Base-by-base conservation (phyloP, 2,797 vertebrate species). In the Siniperca obscura region DNA sequence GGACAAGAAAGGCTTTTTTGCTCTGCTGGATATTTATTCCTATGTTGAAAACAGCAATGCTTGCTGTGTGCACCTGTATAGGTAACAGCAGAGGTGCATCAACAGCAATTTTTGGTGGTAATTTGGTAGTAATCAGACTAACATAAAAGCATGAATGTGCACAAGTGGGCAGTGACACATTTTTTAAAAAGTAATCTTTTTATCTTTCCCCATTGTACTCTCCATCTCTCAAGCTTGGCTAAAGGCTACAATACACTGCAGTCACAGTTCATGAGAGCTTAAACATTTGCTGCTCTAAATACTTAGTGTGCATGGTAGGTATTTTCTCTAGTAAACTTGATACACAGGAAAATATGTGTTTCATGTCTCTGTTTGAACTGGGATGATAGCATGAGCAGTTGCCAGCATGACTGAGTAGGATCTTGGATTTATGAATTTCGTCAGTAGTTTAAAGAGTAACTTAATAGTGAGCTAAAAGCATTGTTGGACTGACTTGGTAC, bases 1-100 rank as follows among this genome's bases (percentile, higher is more conserved):
- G 86, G 83, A 82, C 84, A 80, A 80, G 69, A 79, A 62, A 82
- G 67, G 60, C 57, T 86, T 85, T 78, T 83, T 82, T 72, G n/a
- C 87, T 65, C 78, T 56, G 84, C 76, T 83, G 74, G 80, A 68
- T 70, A 55, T 90, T 81, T 85, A 75, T 67, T 72, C 55, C 53
- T 38, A 17, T 66, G 72, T 55, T 80, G 72, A 67, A 78, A 83
- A 75, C 40, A 52, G 60, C 7, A 3, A 6, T 22, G 61, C 71
- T 30, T 42, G 27, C 56, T 61, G 70, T 27, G 59, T 52, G 27
- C 66, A 74, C 22, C n/a, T 66, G 50, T 66, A 42, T 46, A 53
- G 34, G 38, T n/a, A 81, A 59, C 76, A 81, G 77, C 14, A 27
- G 71, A 21, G 25, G 21, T 16, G 50, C 65, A 62, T 59, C 34